Evolutionary conservation across 2,113 vertebrate genomes (phyloP), one percentile per base, ranked within the genome.

Genomic region (Bungarus multicinctus): DNA sequence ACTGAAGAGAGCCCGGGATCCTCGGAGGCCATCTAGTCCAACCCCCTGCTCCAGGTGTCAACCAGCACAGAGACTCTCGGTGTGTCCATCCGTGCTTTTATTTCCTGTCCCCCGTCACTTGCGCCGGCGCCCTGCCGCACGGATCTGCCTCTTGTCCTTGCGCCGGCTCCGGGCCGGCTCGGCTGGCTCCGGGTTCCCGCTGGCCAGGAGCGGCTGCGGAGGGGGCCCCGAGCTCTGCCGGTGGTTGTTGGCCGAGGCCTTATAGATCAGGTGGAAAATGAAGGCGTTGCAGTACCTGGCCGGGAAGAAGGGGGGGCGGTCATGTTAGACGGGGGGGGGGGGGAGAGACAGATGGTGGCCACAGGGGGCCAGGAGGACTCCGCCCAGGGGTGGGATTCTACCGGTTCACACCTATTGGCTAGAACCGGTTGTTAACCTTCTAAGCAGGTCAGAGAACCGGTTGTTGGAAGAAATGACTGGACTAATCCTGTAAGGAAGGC

Each of bases 281-380:
- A 97, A 97, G 94, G 96, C 97, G 11, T 96, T 97, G 93, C 94
- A 95, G 60, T 97, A 97, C 97, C 97, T 97, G 94, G 1, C n/a
- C 4, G 20, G 43, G 34, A 14, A 16, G 25, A 1, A 0, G 1
- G 47, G 4, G 45, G 47, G 47, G 45, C 5, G 6, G 39, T 3
- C 34, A n/a, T 6, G 1, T 7, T 3, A 25, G 8, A 9, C 1
- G 1, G 2, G 22, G 2, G 3, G 23, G 12, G 16, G 45, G 4
- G 45, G 3, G 43, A 45, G 2, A 45, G 45, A 45, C 3, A 3
- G 6, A 1, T 1, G 7, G 10, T 1, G 64, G 64, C 64, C 2
- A 16, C 12, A 69, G 1, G 30, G 64, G n/a, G 30, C 14, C 5
- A n/a, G 64, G 64, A 34, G 30, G 64, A 14, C 5, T 5, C 64